Conservation (phyloP, 2,113 vertebrate species). For the Pyrgilauda ruficollis region DNA sequence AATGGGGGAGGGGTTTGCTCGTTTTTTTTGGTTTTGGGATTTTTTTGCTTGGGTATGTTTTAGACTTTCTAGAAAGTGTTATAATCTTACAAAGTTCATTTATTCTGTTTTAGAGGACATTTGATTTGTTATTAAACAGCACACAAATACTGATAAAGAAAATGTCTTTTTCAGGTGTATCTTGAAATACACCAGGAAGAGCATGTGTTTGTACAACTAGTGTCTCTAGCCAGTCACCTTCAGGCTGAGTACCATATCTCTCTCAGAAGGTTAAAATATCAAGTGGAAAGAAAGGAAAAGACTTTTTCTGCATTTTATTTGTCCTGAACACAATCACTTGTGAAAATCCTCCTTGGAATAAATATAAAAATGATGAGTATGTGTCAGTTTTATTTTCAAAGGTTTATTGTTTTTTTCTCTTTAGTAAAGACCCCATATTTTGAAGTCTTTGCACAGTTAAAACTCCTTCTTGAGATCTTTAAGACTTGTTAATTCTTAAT, state of each 20-base stretch:
- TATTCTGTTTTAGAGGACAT: background rate
- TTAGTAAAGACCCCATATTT: background rate
- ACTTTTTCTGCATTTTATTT: background rate
- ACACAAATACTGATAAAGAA: background rate
- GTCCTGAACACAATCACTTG: background rate
- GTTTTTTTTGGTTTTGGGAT: background rate
- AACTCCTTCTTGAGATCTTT: background rate
- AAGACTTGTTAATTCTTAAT: background rate
- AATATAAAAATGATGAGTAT: background rate
- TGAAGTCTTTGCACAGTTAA: background rate
- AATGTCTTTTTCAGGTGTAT: background rate
- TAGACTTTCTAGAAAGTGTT: background rate
- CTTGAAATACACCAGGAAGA: background rate
- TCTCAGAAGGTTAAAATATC: background rate
- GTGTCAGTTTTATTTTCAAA: background rate
- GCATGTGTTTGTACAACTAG: background rate
- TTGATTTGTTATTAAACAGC: background rate
- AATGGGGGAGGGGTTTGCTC: accelerated
- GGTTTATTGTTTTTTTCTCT: background rate
- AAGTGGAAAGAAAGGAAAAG: background rate
- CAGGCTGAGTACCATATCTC: background rate
- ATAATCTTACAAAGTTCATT: background rate
- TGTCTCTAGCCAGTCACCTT: background rate
- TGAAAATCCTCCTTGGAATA: background rate
- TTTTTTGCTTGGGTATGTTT: background rate